Percentiles rank a stretch among this genome's conserved stretches.
Conservation (phyloP, 1,140 invertebrate genomes). For the Trypoxylus dichotomus region DNA sequence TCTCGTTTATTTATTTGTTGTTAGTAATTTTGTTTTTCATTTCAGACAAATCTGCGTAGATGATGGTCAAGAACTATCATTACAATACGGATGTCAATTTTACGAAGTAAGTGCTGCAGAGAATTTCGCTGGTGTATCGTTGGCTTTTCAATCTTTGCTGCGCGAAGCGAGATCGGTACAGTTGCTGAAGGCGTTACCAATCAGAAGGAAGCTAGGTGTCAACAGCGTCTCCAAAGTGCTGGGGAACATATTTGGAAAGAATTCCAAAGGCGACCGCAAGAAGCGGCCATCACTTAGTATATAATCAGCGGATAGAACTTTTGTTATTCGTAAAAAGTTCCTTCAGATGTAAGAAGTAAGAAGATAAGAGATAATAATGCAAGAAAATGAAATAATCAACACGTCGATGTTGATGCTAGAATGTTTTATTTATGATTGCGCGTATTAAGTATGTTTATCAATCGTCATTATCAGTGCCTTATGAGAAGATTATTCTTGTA, state of each 20-base stretch:
- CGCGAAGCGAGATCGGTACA: slow-evolving; percentile 73
- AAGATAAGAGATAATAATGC: background rate
- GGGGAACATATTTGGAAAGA: slow-evolving; percentile 77
- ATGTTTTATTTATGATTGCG: background rate
- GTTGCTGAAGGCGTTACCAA: slow-evolving; percentile 69
- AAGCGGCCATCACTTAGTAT: slow-evolving; percentile 77
- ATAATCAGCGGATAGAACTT: slow-evolving; percentile 46
- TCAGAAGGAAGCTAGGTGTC: slow-evolving; percentile 72
- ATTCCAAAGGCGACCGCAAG: slow-evolving; percentile 71
- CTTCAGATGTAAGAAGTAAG: slow-evolving; percentile 8
- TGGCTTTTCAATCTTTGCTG: slow-evolving; percentile 79
- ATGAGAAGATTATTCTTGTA: background rate
- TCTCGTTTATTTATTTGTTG: too few relatives aligned
- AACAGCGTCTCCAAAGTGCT: slow-evolving; percentile 79
- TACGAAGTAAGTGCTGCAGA: slow-evolving; percentile 86
- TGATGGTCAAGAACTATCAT: slow-evolving; percentile 77
- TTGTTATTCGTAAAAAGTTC: slow-evolving; percentile 6
- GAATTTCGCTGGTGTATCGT: slow-evolving; percentile 73
- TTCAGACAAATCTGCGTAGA: slow-evolving; percentile 74
- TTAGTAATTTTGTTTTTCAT: slow-evolving; percentile 36
- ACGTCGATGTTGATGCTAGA: background rate
- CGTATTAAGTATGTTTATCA: background rate
- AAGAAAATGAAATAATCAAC: background rate
- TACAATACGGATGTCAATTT: slow-evolving; percentile 79
- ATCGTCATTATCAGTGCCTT: slow-evolving; percentile 8